These are phyloP conservation scores for Ciconia boyciana DNA, from an alignment of 2,113 vertebrate species.

Conservation along the genomic window DNA sequence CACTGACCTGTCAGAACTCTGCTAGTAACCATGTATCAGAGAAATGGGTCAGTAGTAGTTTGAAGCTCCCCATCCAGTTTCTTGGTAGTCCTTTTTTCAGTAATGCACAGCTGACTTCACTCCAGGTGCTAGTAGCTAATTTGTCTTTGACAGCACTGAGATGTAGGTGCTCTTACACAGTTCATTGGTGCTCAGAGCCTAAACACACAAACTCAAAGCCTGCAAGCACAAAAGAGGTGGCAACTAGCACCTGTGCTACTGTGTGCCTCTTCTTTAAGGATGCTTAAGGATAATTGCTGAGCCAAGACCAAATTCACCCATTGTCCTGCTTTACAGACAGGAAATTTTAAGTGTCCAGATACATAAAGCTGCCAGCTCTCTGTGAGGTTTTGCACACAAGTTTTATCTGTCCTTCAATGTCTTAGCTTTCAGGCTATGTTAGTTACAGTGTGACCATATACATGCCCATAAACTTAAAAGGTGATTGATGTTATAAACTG, in stretches of 20 bases:
- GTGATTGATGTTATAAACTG: neutral
- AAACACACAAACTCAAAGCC: neutral
- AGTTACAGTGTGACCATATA: neutral
- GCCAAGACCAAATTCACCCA: neutral
- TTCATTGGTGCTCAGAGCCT: neutral
- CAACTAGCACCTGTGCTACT: neutral
- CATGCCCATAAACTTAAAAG: neutral
- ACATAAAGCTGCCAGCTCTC: neutral
- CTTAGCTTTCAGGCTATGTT: neutral
- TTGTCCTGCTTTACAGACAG: neutral
- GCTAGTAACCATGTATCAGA: neutral
- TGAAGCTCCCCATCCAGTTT: neutral
- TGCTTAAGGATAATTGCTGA: neutral
- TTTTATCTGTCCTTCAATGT: neutral
- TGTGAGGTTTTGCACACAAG: neutral
- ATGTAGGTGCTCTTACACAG: neutral
- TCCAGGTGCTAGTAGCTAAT: neutral
- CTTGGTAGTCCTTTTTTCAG: neutral
- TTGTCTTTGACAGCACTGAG: neutral
- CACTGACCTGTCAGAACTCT: neutral
- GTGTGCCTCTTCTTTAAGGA: neutral
- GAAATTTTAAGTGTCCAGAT: neutral
- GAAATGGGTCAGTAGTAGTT: neutral
- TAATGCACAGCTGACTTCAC: neutral
- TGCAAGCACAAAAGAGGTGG: neutral